Evolutionary conservation across 2,797 vertebrate genomes (phyloP).

Genomic region (Lepus townsendii): DNA sequence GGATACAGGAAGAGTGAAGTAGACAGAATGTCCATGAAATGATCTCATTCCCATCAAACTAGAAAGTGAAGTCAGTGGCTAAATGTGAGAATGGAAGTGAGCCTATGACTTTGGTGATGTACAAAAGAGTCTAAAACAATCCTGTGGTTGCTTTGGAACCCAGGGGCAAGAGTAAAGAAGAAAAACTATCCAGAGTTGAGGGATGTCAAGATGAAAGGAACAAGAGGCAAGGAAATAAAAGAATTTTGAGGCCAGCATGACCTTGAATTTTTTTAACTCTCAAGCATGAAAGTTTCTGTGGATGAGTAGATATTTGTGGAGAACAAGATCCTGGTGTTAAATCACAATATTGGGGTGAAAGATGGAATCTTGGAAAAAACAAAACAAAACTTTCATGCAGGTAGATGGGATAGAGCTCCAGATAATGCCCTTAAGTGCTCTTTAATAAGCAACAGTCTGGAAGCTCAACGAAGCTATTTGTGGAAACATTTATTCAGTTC

Average conservation of each 20-base stretch:
- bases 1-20: background rate
- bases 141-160: background rate
- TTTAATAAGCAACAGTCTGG: background rate
- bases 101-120: background rate
- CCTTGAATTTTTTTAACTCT: background rate
- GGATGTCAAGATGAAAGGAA: background rate
- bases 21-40: background rate
- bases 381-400: background rate
- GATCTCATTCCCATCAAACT: conserved; percentile 8
- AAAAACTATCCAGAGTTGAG: background rate
- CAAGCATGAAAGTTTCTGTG: background rate
- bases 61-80: background rate
- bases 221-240: background rate
- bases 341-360: too few relatives aligned
- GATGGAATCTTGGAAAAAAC: background rate
- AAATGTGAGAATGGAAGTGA: background rate
- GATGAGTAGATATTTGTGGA: background rate
- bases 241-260: background rate
- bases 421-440: background rate
- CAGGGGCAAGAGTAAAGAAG: background rate
- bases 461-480: background rate
- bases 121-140: background rate
- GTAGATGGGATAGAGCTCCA: background rate
- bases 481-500: conserved; percentile 30
- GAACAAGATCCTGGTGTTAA: background rate